Conservation (phyloP, 2,113 vertebrate genomes). For the Nycticryphes semicollaris region DNA sequence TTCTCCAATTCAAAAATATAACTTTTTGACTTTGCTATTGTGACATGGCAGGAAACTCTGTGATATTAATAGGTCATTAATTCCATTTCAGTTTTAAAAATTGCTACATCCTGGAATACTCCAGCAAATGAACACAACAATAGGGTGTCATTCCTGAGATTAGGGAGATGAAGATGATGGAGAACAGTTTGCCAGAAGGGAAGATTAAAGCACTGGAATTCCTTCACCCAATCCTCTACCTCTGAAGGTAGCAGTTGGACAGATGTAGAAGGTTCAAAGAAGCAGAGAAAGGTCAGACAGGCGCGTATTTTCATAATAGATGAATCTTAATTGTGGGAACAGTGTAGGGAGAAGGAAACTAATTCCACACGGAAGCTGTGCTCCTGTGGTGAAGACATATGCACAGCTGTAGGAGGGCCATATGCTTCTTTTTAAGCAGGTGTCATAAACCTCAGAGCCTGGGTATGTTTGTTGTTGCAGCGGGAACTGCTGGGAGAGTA, state of each 20-base stretch:
- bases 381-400: background rate
- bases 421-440: background rate
- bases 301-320: background rate
- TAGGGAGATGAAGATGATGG: background rate
- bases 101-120: background rate
- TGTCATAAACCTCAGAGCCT: background rate
- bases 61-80: background rate
- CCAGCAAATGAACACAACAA: background rate
- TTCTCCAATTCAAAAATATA: background rate
- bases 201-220: background rate
- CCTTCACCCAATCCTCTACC: accelerated
- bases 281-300: background rate
- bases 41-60: background rate
- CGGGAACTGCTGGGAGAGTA: background rate
- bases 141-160: background rate
- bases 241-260: background rate
- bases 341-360: background rate
- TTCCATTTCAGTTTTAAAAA: background rate
- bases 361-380: background rate
- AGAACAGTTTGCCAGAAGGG: background rate
- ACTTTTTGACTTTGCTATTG: background rate
- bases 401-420: background rate
- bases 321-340: background rate
- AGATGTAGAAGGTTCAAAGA: background rate
- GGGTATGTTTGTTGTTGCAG: background rate